Conservation (phyloP, 2,797 vertebrate species). For the Mormyrus hasselquistii region DNA sequence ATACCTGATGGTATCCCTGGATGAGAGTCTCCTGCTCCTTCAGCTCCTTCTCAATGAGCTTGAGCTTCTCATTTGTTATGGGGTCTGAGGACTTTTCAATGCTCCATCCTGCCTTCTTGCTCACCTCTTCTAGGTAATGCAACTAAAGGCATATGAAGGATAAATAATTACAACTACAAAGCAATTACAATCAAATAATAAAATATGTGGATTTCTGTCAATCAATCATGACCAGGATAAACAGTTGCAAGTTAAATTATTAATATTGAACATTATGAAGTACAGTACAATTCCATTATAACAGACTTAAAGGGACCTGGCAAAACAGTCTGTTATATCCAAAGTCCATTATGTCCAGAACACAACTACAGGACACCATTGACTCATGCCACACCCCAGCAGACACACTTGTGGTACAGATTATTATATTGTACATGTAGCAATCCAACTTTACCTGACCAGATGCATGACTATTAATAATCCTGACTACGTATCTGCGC, state of each 20-base stretch:
- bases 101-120: constrained; percentile 55
- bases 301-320: too few relatives aligned
- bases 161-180: not conserved
- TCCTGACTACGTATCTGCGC: too few relatives aligned
- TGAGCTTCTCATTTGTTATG: constrained; percentile 64
- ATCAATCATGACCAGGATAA: not conserved
- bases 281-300: not conserved
- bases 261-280: not conserved
- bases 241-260: not conserved
- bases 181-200: not conserved
- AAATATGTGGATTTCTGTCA: not conserved
- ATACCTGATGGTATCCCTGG: constrained; percentile 87
- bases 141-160: constrained; percentile 53
- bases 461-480: too few relatives aligned
- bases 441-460: too few relatives aligned
- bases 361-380: too few relatives aligned
- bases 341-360: too few relatives aligned
- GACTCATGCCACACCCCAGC: too few relatives aligned
- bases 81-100: constrained; percentile 47
- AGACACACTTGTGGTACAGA: too few relatives aligned
- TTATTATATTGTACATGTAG: too few relatives aligned
- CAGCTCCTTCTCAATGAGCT: constrained; percentile 76
- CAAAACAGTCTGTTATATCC: too few relatives aligned
- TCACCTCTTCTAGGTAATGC: constrained; percentile 63
- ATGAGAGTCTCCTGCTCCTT: constrained; percentile 83